Conservation (phyloP, 2,888 invertebrate genomes). For the Steinernema scapterisci region DNA sequence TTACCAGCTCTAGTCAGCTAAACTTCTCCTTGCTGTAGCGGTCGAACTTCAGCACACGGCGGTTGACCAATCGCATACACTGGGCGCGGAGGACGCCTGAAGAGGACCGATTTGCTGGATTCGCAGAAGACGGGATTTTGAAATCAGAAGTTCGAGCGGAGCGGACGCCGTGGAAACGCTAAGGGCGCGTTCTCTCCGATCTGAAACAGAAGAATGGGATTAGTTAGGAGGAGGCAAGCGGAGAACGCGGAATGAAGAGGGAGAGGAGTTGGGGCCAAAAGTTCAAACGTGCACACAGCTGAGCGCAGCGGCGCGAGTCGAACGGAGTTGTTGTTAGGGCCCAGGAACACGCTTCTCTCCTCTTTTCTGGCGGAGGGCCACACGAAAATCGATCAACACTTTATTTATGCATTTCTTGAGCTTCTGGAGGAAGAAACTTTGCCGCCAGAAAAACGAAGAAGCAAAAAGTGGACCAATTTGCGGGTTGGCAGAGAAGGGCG, state of each 20-base stretch:
- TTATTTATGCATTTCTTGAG: conserved; percentile 28
- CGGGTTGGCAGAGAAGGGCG: not conserved
- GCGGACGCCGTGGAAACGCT: not conserved
- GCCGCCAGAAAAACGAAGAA: not conserved
- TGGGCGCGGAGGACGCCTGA: not conserved
- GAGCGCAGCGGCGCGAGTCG: not conserved
- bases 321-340: not conserved
- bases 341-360: not conserved
- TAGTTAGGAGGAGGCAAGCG: not conserved
- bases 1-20: conserved; percentile 30
- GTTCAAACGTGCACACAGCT: conserved; percentile 27
- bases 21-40: conserved; percentile 30
- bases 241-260: too few species aligned
- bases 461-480: not conserved
- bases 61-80: conserved; percentile 30
- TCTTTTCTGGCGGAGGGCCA: not conserved
- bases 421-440: conserved; percentile 2
- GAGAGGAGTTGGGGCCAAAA: not conserved
- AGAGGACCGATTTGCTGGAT: not conserved
- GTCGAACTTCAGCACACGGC: conserved; percentile 13
- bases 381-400: conserved; percentile 12
- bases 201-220: not conserved
- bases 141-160: conserved; percentile 7
- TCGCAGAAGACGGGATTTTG: not conserved
- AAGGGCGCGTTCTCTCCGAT: not conserved